Evolutionary conservation across 2,888 invertebrate genomes (phyloP), one percentile per base, ranked within the genome.

Genomic region (Xestia sexstrigata): DNA sequence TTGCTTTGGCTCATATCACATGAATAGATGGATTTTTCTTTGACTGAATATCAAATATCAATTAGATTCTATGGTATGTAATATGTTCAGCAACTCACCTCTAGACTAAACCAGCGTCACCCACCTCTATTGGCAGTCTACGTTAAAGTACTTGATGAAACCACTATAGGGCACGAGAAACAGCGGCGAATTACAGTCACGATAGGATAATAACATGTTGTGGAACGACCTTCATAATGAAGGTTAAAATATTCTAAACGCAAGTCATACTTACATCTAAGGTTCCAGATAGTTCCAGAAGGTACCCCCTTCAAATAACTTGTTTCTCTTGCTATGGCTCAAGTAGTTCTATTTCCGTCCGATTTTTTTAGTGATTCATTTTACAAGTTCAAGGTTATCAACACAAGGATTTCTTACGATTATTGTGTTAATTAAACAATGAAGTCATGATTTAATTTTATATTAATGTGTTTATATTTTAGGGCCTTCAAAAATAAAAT

Each of bases 311-410:
- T 72, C 23, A 65, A 75, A 65, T 62, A n/a, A 52, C 23, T 73
- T 26, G 49, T 58, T 71, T 67, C 5, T 68, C 35, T 65, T 26
- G 11, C 11, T 1, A 20, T 0, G 7, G 55, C 26, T 76, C 65
- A 9, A 39, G 39, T 35, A 66, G 55, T 30, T 70, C 3, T 47
- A 49, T 49, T 58, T 65, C n/a, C 47, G 45, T 73, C 52, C 60
- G 35, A 45, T 70, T 63, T 60, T 66, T 79, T 47, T 75, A 26
- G 42, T 70, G 52, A 13, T 76, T 82, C 60, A 26, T 70, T 30
- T 67, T 76, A 60, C 77, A 81, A 71, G 55, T 79, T 89, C 62
- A 72, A 89, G 82, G 84, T 83, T 86, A 81, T 78, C 60, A 68
- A 71, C 67, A 47, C 7, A 68, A n/a, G 23, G 42, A 67, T 74